Base-by-base conservation (phyloP, 2,888 invertebrate species). In the Sarcophaga caerulescens region DNA sequence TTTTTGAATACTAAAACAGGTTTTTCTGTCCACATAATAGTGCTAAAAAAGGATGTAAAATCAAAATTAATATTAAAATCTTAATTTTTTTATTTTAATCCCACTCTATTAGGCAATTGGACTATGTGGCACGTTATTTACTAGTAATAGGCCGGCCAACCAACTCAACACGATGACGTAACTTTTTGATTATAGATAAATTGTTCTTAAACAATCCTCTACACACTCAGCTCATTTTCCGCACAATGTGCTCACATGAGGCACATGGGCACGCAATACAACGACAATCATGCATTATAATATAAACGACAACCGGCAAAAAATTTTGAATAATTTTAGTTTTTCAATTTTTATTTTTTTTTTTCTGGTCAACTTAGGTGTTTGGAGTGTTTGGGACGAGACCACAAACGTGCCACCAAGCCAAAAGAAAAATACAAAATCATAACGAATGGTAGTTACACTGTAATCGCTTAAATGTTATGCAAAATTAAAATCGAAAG, bases 381-480 rank as follows among this genome's bases (percentile, higher is more conserved):
- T 35, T 35, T 35, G 8, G 35, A 8, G 35, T 35, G 35, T 35
- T 35, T 35, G 35, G 35, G 35, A 35, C 35, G 8, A 10, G 19
- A 65, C 17, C 25, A 66, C 44, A 66, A 44, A 66, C 17, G 3
- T 19, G 35, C 19, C 21, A 60, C 21, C 3, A 19, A 60, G 4
- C 4, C 19, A 19, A 60, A 19, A 60, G 52, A 52, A 52, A 52
- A 14, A 47, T 47, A 14, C 52, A 21, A 52, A 21, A 52, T 14
- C 12, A 60, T 44, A 77, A 63, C 6, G 10, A 21, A 70, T 63
- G 35, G 60, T 70, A 78, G n/a, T 44, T 23, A 10, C 71, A 66
- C 25, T 60, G 21, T 80, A 80, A 74, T 47, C 65, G 45, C 66
- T 81, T 81, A 17, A 68, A 81, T 68, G 68, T 81, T 81, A 62